Percentiles rank a stretch among this genome's conserved stretches.
Evolutionary conservation across 2,888 invertebrate species (phyloP).

Genomic region (Philonicus albiceps): DNA sequence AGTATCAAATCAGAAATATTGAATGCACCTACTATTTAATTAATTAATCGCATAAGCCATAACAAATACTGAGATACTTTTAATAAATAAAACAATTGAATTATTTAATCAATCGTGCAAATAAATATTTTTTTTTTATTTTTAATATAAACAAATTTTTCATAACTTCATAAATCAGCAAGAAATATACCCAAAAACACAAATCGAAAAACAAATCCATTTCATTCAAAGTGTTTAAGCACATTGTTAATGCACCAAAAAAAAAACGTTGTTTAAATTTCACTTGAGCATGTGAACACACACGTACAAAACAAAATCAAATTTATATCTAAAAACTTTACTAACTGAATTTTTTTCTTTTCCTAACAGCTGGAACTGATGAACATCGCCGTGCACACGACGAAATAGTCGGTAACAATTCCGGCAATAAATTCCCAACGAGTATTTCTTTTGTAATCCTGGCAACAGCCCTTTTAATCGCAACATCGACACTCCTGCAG

Average conservation of each 20-base stretch:
- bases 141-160: background rate
- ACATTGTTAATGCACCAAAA: background rate
- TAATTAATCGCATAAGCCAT: too few species aligned
- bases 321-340: background rate
- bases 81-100: too few species aligned
- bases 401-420: constrained; percentile 47
- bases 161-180: background rate
- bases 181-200: background rate
- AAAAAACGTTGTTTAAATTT: background rate
- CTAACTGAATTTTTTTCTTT: background rate
- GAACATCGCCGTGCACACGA: constrained; percentile 48
- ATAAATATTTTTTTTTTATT: too few species aligned
- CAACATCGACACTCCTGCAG: constrained; percentile 40
- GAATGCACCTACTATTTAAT: too few species aligned
- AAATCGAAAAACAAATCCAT: constrained; percentile 39
- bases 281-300: constrained; percentile 9
- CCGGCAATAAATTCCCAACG: constrained; percentile 44
- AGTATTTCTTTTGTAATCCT: constrained; percentile 44
- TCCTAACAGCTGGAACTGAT: constrained; percentile 48
- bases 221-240: background rate
- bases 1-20: too few species aligned
- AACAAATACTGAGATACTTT: too few species aligned
- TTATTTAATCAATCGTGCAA: too few species aligned
- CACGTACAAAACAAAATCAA: background rate
- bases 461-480: constrained; percentile 42